Evolutionary conservation across 2,888 invertebrate genomes (phyloP).

Genomic region (Euzetes globulus): DNA sequence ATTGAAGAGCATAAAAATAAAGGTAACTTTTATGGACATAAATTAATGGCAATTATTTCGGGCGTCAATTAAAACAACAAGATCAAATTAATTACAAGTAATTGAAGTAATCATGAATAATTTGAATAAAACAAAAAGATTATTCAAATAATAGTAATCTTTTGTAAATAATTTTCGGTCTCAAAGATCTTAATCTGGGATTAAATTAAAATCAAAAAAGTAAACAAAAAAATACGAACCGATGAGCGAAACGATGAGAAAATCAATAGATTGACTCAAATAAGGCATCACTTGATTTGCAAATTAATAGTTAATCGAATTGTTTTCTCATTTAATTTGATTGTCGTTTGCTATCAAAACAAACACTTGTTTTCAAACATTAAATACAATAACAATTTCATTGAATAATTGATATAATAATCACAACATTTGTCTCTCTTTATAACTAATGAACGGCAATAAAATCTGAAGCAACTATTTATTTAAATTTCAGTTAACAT

Average conservation of each 20-base stretch:
- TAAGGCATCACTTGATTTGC: not conserved
- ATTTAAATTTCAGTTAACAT: not conserved
- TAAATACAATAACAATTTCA: not conserved
- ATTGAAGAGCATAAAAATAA: too few relatives aligned
- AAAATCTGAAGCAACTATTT: not conserved
- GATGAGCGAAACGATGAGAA: not conserved
- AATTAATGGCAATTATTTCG: too few relatives aligned
- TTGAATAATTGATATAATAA: not conserved
- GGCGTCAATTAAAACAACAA: too few relatives aligned
- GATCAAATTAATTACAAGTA: too few relatives aligned
- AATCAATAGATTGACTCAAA: not conserved
- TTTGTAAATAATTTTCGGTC: not conserved
- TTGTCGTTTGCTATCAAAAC: not conserved
- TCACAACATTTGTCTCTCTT: too few relatives aligned
- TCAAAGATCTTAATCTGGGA: not conserved
- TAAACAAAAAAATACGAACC: constrained; percentile 5
- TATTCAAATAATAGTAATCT: not conserved
- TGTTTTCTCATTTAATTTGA: not conserved
- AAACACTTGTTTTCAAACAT: not conserved
- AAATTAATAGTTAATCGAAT: not conserved
- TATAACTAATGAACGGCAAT: not conserved
- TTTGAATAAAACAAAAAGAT: not conserved
- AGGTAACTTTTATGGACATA: too few relatives aligned
- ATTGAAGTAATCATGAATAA: not conserved
- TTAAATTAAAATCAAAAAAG: not conserved